These are phyloP conservation scores for Stegodyphus mimosarum DNA, from an alignment of 1,140 invertebrate species.

Conservation along the genomic window DNA sequence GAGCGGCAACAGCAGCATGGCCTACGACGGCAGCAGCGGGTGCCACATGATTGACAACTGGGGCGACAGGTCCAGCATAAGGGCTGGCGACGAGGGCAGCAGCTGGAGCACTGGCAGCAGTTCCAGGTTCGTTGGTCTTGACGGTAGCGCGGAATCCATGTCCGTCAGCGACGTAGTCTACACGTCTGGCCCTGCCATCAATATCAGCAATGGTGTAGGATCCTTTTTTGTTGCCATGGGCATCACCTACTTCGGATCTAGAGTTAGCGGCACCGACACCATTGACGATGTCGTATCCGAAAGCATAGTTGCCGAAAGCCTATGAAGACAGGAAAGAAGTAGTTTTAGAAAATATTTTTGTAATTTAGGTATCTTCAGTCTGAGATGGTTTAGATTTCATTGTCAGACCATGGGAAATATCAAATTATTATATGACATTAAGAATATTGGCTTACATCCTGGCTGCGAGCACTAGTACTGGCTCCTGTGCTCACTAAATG, in stretches of 20 bases:
- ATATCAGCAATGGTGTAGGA: conserved; percentile 55
- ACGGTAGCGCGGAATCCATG: background rate
- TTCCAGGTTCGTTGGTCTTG: no score
- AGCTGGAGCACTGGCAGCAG: no score
- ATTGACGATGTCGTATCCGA: conserved; percentile 62
- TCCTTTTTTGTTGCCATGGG: no score
- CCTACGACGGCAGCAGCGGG: conserved; percentile 21
- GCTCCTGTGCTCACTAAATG: conserved; percentile 20
- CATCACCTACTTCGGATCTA: conserved; percentile 21
- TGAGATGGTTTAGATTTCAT: no score
- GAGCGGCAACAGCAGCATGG: background rate
- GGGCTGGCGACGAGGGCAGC: no score
- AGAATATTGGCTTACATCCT: conserved; percentile 18
- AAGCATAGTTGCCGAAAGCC: conserved; percentile 61
- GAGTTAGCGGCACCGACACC: conserved; percentile 55
- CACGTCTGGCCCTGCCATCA: conserved; percentile 53
- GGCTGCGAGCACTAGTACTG: conserved; percentile 1
- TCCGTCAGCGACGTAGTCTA: conserved; percentile 57
- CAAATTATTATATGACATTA: background rate
- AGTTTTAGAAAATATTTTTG: no score
- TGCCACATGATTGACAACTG: conserved; percentile 18
- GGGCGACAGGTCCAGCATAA: conserved; percentile 17
- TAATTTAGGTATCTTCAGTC: no score
- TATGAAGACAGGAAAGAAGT: background rate
- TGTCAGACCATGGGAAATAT: no score